Evolutionary conservation across 2,888 invertebrate species (phyloP), one percentile per base, ranked within the genome.

Genomic region (Nezara viridula): DNA sequence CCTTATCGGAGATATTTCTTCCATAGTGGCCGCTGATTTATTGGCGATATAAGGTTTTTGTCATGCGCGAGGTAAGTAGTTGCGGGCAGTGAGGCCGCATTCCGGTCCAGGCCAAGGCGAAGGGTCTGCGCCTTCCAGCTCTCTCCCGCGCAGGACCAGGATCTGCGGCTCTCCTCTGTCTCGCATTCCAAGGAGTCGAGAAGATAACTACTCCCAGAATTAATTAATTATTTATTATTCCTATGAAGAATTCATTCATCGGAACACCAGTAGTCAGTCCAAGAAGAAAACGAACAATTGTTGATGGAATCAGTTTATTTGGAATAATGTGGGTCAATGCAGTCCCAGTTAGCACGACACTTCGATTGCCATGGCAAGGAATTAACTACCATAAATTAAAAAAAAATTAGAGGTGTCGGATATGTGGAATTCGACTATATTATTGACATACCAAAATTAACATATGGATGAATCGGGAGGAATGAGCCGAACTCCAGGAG

Each of bases 41-140:
- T 81, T 81, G 44, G 40, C 81, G 81, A 81, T 81, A n/a, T 44
- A 14, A n/a, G 44, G 81, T 81, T 81, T 81, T 44, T 81, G 81
- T 44, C 81, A 81, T n/a, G 81, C n/a, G 81, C 19, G 24, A 14
- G 81, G 10, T 44, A n/a, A 40, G 44, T n/a, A 81, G 81, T 47
- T 24, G 44, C 40, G 81, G 44, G 81, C n/a, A 47, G 81, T 44
- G 81, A 81, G 81, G 81, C 44, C 81, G 44, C 81, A 81, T 81
- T 81, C 81, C 81, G 81, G 5, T 0, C n/a, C 81, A 44, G 44
- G 81, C 81, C 81, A 81, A 81, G 81, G 81, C 81, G n/a, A 81
- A 81, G 81, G 81, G 81, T 44, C 40, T 44, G 44, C 81, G 44
- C 81, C 81, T 81, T 81, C 81, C 81, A 44, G 44, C 81, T 81